Base-by-base conservation (phyloP, 2,113 vertebrate genomes). In the Poecile atricapillus region DNA sequence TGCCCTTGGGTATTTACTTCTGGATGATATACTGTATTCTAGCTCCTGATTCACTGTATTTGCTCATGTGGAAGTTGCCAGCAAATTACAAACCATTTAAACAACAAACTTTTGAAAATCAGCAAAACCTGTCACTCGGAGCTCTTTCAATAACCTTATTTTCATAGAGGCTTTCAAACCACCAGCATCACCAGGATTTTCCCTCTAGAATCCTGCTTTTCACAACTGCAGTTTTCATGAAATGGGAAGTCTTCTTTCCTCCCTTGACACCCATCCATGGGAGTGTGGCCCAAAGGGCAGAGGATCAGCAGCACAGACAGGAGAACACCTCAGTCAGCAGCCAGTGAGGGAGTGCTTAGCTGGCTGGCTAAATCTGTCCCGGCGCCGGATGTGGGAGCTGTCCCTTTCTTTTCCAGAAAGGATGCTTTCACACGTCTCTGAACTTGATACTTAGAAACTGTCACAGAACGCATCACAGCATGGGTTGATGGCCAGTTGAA, bases 241-340 rank as follows among this genome's bases (percentile, higher is more conserved):
- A 64, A 50, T 0, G 0, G 25, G 14, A 91, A 71, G 15, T 25
- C 25, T 9, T 60, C 44, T 62, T 37, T 82, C 58, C 44, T 69
- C 37, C 71, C 25, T 15, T n/a, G 35, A 83, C 2, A 1, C 5
- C 8, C 2, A 2, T 19, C 21, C 2, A 1, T 0, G 0, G 53
- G 50, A 83, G 46, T 5, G 13, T 17, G 22, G 77, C 53, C 25
- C 0, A 0, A 22, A 41, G 89, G 89, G 65, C n/a, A 6, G 44
- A 59, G 80, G 37, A 37, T 82, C 78, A 90, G 78, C 20, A 1
- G 30, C 53, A 69, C 77, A 76, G 73, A 64, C 53, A 64, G 79
- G 41, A 94, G 81, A 95, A 87, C 62, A 60, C 28, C 31, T 53
- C 87, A 27, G 41, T 79, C 91, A 94, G 95, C 90, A 95, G 87